These are phyloP conservation scores for Galago senegalensis DNA, from an alignment of 2,797 vertebrate genomes.

Conservation along the genomic window DNA sequence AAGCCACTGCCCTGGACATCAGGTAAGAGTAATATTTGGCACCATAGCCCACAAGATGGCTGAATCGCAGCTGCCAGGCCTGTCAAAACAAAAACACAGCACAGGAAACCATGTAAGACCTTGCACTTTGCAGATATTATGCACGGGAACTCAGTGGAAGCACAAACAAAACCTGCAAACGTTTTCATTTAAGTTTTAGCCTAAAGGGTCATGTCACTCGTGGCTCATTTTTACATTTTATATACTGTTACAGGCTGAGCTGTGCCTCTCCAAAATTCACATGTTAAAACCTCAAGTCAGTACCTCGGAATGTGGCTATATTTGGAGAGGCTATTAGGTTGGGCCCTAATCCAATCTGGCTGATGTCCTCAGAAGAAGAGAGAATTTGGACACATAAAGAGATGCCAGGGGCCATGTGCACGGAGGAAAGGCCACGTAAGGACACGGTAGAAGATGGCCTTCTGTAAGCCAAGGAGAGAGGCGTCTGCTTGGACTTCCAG, in stretches of 20 bases:
- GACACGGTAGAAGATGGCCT: background rate
- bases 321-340: background rate
- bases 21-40: conserved; percentile 99
- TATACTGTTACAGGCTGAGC: fast-evolving
- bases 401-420: background rate
- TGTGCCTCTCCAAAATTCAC: background rate
- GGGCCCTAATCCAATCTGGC: background rate
- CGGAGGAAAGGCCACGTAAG: background rate
- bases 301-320: background rate
- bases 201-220: background rate
- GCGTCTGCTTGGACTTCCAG: background rate
- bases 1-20: conserved; percentile 98
- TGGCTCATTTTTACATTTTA: background rate
- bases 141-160: background rate
- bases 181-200: too few relatives aligned
- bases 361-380: background rate
- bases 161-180: background rate
- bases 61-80: conserved; percentile 99
- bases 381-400: background rate
- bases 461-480: background rate
- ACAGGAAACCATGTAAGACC: fast-evolving
- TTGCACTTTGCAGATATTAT: fast-evolving
- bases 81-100: conserved; percentile 82
- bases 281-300: background rate
- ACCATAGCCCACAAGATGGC: conserved; percentile 97